Evolutionary conservation across 92 coral and sea anemone species (phyloP).

Genomic region (Porites cylindrica): DNA sequence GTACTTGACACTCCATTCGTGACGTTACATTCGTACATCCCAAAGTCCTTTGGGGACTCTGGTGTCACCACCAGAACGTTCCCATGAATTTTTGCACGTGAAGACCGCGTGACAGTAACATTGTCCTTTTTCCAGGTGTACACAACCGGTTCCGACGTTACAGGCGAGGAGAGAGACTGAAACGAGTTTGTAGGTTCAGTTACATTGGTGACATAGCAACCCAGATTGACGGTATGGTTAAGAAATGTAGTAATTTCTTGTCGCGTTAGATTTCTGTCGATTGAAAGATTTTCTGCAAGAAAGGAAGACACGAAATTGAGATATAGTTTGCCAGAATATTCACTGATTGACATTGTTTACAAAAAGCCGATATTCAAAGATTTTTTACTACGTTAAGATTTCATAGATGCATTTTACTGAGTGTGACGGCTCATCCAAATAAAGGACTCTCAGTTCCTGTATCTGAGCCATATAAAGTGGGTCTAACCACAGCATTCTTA

Average conservation of each 20-base stretch:
- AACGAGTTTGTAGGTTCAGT: neutral
- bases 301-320: neutral
- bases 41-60: neutral
- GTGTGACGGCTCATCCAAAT: too few species aligned
- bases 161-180: too few species aligned
- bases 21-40: slow-evolving; percentile 25
- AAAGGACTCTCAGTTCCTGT: too few species aligned
- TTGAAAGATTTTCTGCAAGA: slow-evolving; percentile 23
- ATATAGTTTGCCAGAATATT: neutral
- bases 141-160: neutral
- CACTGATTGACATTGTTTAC: too few species aligned
- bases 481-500: too few species aligned
- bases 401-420: too few species aligned
- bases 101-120: neutral
- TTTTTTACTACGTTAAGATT: too few species aligned
- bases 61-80: slow-evolving; percentile 39
- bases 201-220: slow-evolving; percentile 32
- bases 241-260: slow-evolving; percentile 16
- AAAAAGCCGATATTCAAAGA: too few species aligned
- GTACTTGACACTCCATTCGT: slow-evolving; percentile 27
- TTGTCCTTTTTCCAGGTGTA: slow-evolving; percentile 29
- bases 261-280: slow-evolving; percentile 27
- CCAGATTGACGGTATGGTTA: slow-evolving; percentile 20
- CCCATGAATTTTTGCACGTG: neutral
- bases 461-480: too few species aligned